Base-by-base conservation (phyloP, 2,113 vertebrate genomes). In the Tupaia chinensis region DNA sequence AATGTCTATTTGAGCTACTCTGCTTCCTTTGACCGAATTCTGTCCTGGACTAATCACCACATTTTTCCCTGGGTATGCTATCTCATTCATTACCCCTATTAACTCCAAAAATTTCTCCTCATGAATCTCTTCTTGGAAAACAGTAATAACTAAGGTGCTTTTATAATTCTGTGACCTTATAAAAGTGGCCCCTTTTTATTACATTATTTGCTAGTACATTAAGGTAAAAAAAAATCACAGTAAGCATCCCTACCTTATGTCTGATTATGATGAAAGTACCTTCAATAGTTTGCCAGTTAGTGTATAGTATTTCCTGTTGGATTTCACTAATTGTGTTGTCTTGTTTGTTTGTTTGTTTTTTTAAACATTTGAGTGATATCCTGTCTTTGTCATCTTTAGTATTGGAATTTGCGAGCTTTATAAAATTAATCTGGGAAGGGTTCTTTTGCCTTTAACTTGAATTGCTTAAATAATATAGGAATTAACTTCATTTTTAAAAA, bases 1-100 rank as follows among this genome's bases (percentile, higher is more conserved):
- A 87, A 60, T 94, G 69, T 32, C 74, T 86, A 60, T 92, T 92
- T 88, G 53, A 94, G 23, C 72, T 66, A 25, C 29, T 89, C 88
- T 88, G 14, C 23, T 78, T 93, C 20, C 78, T 56, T n/a, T 83
- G 34, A 34, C 7, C 14, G 13, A 54, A 20, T 91, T 92, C 15
- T 89, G 34, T 58, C n/a, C 20, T 91, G 3, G 86, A 27, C 56
- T 34, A 6, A 89, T 73, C 27, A 87, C 23, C 1, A 17, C 25
- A 4, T 78, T 85, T 56, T 80, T 14, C 7, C 53, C n/a, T 95
- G 65, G 16, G 11, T 81, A 85, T 88, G 34, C 79, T 92, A 7
- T 79, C 65, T 66, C 29, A 81, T 77, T 95, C 27, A 61, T 89
- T 58, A 34, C 9, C 7, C 13, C 9, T 87, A 23, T 60, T 89